Conservation (phyloP, 1,140 invertebrate genomes). For the Drosophila arawakana region DNA sequence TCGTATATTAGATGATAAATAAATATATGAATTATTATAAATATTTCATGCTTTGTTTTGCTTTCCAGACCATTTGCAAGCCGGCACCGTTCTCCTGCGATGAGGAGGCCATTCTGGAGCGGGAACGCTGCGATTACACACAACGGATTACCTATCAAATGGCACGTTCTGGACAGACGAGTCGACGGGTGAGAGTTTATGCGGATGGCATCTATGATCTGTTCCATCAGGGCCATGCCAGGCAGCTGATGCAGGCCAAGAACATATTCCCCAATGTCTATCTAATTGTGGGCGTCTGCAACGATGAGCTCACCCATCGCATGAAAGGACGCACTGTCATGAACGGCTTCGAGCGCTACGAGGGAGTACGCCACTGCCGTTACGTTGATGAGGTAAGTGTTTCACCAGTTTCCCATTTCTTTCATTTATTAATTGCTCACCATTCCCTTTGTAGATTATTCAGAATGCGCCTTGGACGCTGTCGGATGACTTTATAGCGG, state of each 20-base stretch:
- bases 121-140: constrained; percentile 93
- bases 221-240: constrained; percentile 98
- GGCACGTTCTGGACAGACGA: constrained; percentile 91
- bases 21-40: neutral
- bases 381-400: constrained; percentile 96
- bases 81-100: constrained; percentile 97
- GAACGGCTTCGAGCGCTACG: constrained; percentile 97
- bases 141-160: constrained; percentile 93
- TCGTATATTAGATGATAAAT: too few relatives aligned
- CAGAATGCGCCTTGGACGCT: constrained; percentile 97
- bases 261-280: constrained; percentile 99
- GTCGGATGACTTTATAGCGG: constrained; percentile 95
- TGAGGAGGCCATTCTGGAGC: constrained; percentile 90
- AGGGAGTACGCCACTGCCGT: constrained; percentile 98
- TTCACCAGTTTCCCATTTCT: too few relatives aligned
- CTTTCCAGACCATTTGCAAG: constrained; percentile 90
- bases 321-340: constrained; percentile 99
- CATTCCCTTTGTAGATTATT: constrained; percentile 87
- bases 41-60: neutral
- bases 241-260: constrained; percentile 99
- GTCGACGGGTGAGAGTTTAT: constrained; percentile 95
- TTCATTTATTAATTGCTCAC: neutral
- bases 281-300: constrained; percentile 99
- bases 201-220: constrained; percentile 98
- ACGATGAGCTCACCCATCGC: constrained; percentile 94